A percentile compares a stretch with the other conserved stretches of the same genome.
phyloP scores from a whole-genome alignment of 1,140 invertebrate species.

The Drosophila carrolli region DNA sequence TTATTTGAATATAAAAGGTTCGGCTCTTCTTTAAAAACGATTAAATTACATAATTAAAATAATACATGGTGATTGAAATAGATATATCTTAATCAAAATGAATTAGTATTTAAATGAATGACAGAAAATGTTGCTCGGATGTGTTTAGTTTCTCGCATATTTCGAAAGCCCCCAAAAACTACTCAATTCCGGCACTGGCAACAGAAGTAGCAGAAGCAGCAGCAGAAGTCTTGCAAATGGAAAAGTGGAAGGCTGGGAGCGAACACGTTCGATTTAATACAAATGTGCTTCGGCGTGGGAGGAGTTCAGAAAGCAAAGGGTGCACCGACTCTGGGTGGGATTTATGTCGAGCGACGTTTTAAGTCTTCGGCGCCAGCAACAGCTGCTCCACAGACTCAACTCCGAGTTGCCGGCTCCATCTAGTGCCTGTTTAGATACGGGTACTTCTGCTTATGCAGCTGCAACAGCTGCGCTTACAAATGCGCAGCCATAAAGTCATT shows the following conservation, averaged over 20 bases:
- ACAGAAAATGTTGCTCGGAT: background rate
- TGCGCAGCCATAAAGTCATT: slow-evolving; percentile 62
- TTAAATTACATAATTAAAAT: no score
- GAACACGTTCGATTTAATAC: slow-evolving; percentile 79
- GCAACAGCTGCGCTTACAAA: slow-evolving; percentile 70
- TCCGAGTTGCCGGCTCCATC: slow-evolving; percentile 2
- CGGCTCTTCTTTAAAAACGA: no score
- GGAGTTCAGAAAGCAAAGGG: slow-evolving; percentile 10
- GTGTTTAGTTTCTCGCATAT: background rate
- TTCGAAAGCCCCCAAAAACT: background rate
- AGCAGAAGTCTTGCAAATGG: slow-evolving; percentile 5
- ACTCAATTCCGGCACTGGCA: background rate
- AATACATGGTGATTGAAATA: no score
- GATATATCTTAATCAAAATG: no score
- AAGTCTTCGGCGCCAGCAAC: slow-evolving; percentile 69
- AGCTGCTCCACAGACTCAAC: slow-evolving; percentile 54
- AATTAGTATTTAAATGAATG: no score
- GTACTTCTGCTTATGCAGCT: slow-evolving; percentile 31
- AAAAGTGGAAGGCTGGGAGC: slow-evolving; percentile 37
- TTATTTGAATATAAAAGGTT: no score
- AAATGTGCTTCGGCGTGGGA: slow-evolving; percentile 61
- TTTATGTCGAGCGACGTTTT: slow-evolving; percentile 72
- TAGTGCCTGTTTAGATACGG: slow-evolving; percentile 20
- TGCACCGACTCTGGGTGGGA: slow-evolving; percentile 41
- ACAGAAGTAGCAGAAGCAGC: slow-evolving; percentile 24